Evolutionary conservation across 30 jellyfish, hydroid and myxozoan species (phyloP), one percentile per base, ranked within the genome.

Genomic region (Thelohanellus kitauei): DNA sequence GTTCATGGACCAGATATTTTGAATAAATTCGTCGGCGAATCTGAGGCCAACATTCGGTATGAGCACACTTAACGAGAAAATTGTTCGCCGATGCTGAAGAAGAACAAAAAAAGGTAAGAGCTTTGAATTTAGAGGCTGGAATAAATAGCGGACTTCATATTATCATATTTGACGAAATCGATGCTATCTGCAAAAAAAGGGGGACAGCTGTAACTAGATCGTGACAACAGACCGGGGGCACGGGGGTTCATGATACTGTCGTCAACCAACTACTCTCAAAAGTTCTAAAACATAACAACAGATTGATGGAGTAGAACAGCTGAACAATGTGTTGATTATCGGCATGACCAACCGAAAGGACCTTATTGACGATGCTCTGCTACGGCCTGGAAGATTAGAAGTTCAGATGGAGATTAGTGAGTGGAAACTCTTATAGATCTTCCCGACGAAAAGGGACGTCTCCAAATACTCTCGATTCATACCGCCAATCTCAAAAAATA

Each of bases 291-390:
- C 0, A 19, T 18, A 13, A 2, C 22, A 45, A 51, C 40, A 75
- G 93, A 78, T 78, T 32, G 97, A 78, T 65, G 97, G 97, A 20
- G 97, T 78, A 13, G 85, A 78, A 18, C 97, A 78, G 41, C 32
- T 78, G 41, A 78, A 78, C 33, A 78, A 78, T 35, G 64, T 78
- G 22, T 53, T 78, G 43, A 58, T 78, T 14, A 78, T 78, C 38
- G 97, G 86, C 54, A 73, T 73, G 93, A 73, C 93, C 16, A 73
- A 73, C 40, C 67, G 93, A 14, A 73, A 61, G 48, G 93, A 73
- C 53, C 43, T 64, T 44, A 64, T 78, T 40, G 97, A 78, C 25
- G 85, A 56, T 27, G 89, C 89, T 1, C 55, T 78, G 18, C 62
- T 78, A 1, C 60, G 97, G 5, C 97, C 97, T 32, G 89, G 89